Percentiles rank a stretch among this genome's conserved stretches.
Evolutionary conservation across 2,113 vertebrate genomes (phyloP).

Genomic region (Gracilinanus agilis): DNA sequence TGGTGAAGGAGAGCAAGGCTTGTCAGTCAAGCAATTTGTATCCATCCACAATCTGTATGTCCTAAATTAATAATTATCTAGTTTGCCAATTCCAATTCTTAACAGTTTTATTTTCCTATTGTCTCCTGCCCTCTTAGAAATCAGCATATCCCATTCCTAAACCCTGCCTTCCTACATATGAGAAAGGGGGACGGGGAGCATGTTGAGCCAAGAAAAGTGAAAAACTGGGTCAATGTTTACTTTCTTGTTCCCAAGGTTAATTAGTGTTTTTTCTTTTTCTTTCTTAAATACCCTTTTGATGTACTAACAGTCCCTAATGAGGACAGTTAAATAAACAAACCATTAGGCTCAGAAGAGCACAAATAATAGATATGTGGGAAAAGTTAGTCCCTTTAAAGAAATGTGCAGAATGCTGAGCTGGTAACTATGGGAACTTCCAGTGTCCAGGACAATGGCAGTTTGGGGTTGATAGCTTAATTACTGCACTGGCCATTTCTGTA

Average conservation of each 20-base stretch:
- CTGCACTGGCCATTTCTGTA: background rate
- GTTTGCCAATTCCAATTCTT: background rate
- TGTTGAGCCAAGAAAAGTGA: slow-evolving; percentile 12
- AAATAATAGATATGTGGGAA: slow-evolving; percentile 43
- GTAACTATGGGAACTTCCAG: background rate
- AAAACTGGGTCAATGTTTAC: slow-evolving; percentile 37
- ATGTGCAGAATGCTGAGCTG: slow-evolving; percentile 10
- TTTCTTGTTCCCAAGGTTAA: slow-evolving; percentile 50
- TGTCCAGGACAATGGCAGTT: background rate
- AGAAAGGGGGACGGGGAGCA: background rate
- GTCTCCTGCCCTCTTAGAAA: background rate
- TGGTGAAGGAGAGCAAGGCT: background rate
- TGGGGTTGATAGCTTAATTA: background rate
- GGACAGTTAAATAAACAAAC: slow-evolving; percentile 65
- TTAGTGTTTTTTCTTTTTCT: slow-evolving; percentile 3
- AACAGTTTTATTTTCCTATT: slow-evolving; percentile 8
- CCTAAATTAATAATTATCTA: background rate
- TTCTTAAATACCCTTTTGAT: slow-evolving; percentile 21
- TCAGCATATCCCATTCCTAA: background rate
- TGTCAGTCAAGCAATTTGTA: too few species aligned
- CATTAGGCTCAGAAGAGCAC: slow-evolving; percentile 39
- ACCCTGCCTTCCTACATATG: background rate
- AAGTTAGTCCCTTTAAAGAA: slow-evolving; percentile 42
- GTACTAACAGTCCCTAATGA: slow-evolving; percentile 41
- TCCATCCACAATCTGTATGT: background rate